phyloP scores from a whole-genome alignment of 1,140 invertebrate genomes.

The Oreohelix idahoensis region DNA sequence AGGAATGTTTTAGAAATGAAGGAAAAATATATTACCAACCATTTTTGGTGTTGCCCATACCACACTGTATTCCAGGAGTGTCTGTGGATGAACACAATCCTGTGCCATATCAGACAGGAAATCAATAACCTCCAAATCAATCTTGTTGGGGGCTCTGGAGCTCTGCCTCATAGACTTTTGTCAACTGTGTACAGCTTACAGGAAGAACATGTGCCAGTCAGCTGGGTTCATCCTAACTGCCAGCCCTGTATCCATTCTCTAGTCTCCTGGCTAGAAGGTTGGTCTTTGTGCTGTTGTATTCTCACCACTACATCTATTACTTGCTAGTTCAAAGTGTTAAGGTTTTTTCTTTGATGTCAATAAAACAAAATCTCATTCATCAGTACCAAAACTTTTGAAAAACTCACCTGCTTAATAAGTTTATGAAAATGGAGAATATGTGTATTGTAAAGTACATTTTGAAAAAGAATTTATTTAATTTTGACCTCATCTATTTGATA shows the following conservation, averaged over 20 bases:
- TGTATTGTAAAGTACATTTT: no score
- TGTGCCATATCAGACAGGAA: constrained; percentile 69
- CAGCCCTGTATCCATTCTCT: constrained; percentile 71
- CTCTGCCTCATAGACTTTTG: constrained; percentile 55
- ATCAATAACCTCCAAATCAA: constrained; percentile 60
- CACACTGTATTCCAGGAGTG: constrained; percentile 63
- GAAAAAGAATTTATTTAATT: no score
- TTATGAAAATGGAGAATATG: no score
- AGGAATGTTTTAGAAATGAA: no score
- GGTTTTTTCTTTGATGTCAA: no score
- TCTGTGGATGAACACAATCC: constrained; percentile 66
- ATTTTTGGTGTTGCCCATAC: not conserved
- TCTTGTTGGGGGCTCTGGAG: constrained; percentile 63
- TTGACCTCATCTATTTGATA: no score
- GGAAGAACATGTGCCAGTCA: constrained; percentile 66
- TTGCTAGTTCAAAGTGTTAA: no score
- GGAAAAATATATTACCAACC: not conserved
- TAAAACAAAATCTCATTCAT: no score
- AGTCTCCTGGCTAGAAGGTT: constrained; percentile 67
- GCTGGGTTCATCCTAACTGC: constrained; percentile 70
- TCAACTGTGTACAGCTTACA: constrained; percentile 59
- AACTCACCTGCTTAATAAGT: no score
- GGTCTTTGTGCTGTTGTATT: not conserved
- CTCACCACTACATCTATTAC: not conserved
- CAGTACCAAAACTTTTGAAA: no score